Evolutionary conservation across 1,140 invertebrate genomes (phyloP).

Genomic region (Lepidotrigona ventralis): DNA sequence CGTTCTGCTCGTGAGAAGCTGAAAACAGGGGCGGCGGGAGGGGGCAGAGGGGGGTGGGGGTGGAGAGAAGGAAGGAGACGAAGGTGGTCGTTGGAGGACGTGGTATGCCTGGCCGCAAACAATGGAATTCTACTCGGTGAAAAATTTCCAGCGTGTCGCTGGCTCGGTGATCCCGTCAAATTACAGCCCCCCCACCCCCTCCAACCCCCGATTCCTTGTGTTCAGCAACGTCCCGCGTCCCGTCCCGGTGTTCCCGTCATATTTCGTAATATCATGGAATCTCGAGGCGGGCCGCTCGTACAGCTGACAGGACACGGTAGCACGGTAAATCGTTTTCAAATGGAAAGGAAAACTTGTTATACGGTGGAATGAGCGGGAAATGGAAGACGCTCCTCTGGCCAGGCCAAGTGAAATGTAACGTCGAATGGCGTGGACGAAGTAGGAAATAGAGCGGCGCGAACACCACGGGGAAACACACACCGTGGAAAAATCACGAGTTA

Average conservation of each 20-base stretch:
- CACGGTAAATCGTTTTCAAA: conserved; percentile 43
- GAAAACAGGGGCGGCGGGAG: background rate
- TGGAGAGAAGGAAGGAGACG: background rate
- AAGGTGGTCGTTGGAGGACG: conserved; percentile 13
- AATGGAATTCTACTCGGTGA: conserved; percentile 38
- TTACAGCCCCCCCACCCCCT: background rate
- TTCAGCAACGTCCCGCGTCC: background rate
- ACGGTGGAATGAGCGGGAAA: background rate
- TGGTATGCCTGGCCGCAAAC: conserved; percentile 12
- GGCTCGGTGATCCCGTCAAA: conserved; percentile 32
- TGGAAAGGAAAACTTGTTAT: conserved; percentile 37
- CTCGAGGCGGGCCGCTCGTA: background rate
- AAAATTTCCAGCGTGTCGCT: conserved; percentile 24
- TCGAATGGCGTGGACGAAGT: background rate
- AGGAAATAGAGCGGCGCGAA: conserved; percentile 22
- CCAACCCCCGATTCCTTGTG: no score
- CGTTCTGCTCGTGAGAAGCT: background rate
- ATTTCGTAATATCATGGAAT: conserved; percentile 38
- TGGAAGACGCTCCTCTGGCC: background rate
- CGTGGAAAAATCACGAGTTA: conserved; percentile 16
- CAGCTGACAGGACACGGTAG: background rate
- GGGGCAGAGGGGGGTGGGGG: no score
- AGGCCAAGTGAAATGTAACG: conserved; percentile 40
- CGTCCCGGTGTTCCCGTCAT: conserved; percentile 2
- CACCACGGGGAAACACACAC: background rate